These are phyloP conservation scores for Drosophila nr. perissopoda DNA, from an alignment of 2,888 invertebrate species.

Conservation along the genomic window DNA sequence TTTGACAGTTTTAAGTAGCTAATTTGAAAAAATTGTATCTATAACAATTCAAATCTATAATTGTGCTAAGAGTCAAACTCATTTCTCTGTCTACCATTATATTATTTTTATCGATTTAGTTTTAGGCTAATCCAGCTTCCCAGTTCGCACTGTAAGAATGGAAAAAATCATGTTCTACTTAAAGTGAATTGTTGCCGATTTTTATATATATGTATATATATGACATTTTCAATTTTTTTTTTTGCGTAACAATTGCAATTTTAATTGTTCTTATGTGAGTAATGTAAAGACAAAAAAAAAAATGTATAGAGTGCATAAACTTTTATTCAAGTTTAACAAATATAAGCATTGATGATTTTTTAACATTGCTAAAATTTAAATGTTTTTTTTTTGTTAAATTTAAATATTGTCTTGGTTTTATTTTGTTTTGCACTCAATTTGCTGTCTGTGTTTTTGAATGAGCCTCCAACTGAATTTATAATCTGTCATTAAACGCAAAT, in stretches of 20 bases:
- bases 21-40: not conserved
- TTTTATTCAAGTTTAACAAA: constrained; percentile 34
- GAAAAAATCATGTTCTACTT: constrained; percentile 11
- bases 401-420: constrained; percentile 13
- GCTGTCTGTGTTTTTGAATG: constrained; percentile 15
- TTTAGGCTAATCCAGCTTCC: constrained; percentile 1
- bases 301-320: constrained; percentile 13
- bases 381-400: constrained; percentile 13
- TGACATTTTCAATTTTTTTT: not conserved
- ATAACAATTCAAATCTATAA: not conserved
- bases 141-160: constrained; percentile 13
- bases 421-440: constrained; percentile 9
- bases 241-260: constrained; percentile 18
- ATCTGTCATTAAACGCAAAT: constrained; percentile 3
- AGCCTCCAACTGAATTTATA: too few species aligned
- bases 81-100: not conserved
- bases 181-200: constrained; percentile 33
- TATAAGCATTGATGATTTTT: constrained; percentile 19
- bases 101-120: constrained; percentile 6
- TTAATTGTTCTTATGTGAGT: constrained; percentile 44
- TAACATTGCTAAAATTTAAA: constrained; percentile 10
- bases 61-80: not conserved
- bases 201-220: constrained; percentile 4
- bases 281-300: constrained; percentile 35
- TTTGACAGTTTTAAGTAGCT: too few species aligned